Evolutionary conservation across 2,113 vertebrate species (phyloP).

Genomic region (Mastomys natalensis): DNA sequence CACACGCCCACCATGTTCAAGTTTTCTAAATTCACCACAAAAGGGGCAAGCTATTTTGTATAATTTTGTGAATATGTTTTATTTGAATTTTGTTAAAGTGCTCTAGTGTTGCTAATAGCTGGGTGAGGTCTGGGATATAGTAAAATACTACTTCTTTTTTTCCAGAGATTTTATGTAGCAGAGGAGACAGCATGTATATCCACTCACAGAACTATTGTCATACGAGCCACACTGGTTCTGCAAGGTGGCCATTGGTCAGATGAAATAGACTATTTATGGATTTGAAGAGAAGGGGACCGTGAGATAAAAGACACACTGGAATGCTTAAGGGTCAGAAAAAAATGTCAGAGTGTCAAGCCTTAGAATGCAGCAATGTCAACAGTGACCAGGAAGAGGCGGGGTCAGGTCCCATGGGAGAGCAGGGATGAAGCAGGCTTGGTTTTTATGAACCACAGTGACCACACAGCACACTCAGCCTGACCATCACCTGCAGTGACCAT

Average conservation of each 20-base stretch:
- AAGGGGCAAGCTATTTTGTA: not conserved
- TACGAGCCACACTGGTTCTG: not conserved
- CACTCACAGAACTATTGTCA: not conserved
- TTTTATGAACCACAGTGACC: not conserved
- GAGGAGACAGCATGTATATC: not conserved
- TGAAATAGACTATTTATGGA: not conserved
- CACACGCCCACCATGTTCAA: not conserved
- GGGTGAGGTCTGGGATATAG: not conserved
- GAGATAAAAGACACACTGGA: not conserved
- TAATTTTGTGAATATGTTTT: not conserved
- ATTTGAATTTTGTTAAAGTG: constrained; percentile 48
- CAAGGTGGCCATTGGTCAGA: not conserved
- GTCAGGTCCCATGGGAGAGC: not conserved
- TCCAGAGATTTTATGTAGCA: not conserved
- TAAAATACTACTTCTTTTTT: not conserved
- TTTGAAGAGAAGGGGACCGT: not conserved
- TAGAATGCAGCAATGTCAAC: not conserved
- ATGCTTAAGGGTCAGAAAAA: not conserved
- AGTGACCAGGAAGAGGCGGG: not conserved
- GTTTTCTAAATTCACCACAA: constrained; percentile 6
- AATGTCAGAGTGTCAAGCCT: not conserved
- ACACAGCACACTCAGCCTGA: no score
- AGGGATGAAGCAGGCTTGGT: fast-evolving
- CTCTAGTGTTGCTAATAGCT: not conserved
- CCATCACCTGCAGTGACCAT: no score